Evolutionary conservation across 2,797 vertebrate species (phyloP).

Genomic region (Acomys russatus): DNA sequence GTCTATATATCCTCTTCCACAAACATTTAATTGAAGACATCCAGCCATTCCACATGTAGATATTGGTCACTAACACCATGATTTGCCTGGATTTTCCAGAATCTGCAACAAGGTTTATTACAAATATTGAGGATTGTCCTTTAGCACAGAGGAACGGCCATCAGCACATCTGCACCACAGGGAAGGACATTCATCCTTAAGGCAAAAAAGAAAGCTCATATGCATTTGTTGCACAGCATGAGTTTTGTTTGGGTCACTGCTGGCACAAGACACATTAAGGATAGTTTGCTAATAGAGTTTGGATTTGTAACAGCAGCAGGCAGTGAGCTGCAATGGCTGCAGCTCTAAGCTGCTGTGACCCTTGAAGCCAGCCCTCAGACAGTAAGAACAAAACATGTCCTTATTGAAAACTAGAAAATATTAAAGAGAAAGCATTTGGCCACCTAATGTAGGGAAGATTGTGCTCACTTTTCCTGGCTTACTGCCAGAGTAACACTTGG

Average conservation of each 20-base stretch:
- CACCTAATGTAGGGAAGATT: background rate
- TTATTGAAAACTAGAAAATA: background rate
- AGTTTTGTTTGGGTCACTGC: background rate
- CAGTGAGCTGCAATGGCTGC: background rate
- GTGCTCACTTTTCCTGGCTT: background rate
- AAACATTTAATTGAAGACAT: background rate
- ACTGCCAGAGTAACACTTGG: background rate
- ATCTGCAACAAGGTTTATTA: background rate
- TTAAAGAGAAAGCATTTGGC: background rate
- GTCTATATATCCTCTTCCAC: background rate
- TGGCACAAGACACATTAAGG: too few species aligned
- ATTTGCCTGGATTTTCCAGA: background rate
- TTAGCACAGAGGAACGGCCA: background rate
- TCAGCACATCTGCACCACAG: background rate
- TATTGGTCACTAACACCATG: background rate
- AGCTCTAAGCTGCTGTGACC: background rate
- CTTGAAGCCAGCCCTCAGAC: background rate
- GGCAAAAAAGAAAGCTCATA: background rate
- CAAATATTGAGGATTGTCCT: background rate
- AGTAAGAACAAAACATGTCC: background rate
- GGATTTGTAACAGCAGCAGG: background rate
- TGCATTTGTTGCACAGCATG: background rate
- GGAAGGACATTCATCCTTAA: background rate
- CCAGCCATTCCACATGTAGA: background rate
- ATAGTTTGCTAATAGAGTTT: background rate